A percentile compares a stretch with the other conserved stretches of the same genome.
Conservation (phyloP, 2,888 invertebrate genomes). For the Sialis lutaria region DNA sequence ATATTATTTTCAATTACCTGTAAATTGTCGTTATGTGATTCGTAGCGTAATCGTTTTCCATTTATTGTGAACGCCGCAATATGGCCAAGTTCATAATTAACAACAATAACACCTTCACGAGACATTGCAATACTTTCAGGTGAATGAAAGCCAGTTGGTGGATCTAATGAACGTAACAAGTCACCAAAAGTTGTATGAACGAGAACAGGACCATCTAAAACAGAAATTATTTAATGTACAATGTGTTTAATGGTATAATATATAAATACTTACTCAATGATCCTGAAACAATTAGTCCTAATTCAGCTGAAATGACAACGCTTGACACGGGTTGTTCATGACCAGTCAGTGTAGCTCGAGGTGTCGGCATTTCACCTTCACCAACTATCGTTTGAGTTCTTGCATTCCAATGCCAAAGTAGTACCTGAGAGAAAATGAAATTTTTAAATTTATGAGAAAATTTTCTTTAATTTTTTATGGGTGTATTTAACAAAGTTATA, state of each 20-base stretch:
- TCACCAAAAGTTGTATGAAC: constrained; percentile 98
- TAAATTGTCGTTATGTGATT: constrained; percentile 87
- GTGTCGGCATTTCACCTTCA: constrained; percentile 89
- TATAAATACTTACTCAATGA: constrained; percentile 40
- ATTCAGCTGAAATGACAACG: constrained; percentile 92
- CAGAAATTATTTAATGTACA: constrained; percentile 5
- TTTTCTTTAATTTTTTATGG: no score
- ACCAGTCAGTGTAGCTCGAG: constrained; percentile 90
- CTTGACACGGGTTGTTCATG: constrained; percentile 93
- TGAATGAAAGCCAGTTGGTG: constrained; percentile 54
- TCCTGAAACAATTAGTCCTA: constrained; percentile 93
- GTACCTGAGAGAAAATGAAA: constrained; percentile 22
- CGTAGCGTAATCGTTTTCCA: constrained; percentile 73
- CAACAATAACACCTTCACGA: constrained; percentile 89
- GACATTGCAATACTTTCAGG: constrained; percentile 87
- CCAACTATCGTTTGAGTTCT: constrained; percentile 94
- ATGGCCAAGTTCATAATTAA: constrained; percentile 82
- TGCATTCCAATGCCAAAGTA: constrained; percentile 98
- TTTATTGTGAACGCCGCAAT: constrained; percentile 91
- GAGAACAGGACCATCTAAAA: constrained; percentile 80
- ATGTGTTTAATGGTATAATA: background rate
- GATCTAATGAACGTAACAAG: constrained; percentile 75
- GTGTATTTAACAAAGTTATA: no score
- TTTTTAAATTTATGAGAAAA: no score
- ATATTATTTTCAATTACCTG: constrained; percentile 44